Conservation (phyloP, 2,113 vertebrate species). For the Neodon shergylaensis region DNA sequence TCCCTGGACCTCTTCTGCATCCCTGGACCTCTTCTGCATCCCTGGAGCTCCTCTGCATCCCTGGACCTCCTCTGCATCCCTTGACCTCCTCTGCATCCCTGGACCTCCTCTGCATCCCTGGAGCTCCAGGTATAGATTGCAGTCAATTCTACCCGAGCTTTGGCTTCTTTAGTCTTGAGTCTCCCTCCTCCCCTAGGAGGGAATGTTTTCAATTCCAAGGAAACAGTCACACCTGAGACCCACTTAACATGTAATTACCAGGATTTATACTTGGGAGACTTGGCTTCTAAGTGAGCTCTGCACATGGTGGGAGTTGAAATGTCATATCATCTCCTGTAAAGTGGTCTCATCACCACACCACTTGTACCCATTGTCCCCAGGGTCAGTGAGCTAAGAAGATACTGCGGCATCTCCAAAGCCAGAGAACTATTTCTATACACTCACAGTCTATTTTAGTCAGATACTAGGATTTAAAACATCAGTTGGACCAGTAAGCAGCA, state of each 20-base stretch:
- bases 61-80: too few relatives aligned
- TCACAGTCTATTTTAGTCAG: background rate
- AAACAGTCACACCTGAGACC: background rate
- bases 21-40: too few relatives aligned
- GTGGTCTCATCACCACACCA: background rate
- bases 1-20: too few relatives aligned
- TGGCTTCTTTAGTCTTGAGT: too few relatives aligned
- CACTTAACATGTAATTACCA: accelerated
- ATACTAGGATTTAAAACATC: background rate
- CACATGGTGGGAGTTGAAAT: background rate
- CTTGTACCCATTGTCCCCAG: too few relatives aligned
- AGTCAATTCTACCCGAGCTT: background rate
- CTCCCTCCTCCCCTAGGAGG: background rate
- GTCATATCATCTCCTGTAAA: background rate
- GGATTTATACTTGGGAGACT: background rate
- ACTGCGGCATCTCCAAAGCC: background rate
- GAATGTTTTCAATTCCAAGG: background rate
- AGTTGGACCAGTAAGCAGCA: background rate
- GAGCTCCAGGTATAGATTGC: too few relatives aligned
- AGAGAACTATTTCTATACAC: background rate
- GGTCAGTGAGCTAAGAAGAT: background rate
- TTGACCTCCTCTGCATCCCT: too few relatives aligned
- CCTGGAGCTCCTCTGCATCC: too few relatives aligned
- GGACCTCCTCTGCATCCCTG: too few relatives aligned
- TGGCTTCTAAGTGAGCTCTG: background rate